Evolutionary conservation across 2,797 vertebrate genomes (phyloP), one percentile per base, ranked within the genome.

Genomic region (Epinephelus coioides): DNA sequence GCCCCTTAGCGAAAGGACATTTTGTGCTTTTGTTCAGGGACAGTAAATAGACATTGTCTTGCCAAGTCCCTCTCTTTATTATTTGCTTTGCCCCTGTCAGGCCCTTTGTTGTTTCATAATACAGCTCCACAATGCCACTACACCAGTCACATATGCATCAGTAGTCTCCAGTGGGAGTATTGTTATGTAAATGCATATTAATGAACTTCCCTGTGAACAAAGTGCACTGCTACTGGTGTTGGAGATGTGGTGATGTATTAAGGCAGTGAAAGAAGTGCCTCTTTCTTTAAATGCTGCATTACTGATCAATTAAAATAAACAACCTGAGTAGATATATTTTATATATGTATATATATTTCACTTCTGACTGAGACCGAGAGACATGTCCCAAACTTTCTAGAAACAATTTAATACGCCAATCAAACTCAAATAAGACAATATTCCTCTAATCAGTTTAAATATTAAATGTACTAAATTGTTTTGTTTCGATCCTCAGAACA

Each of bases 161-260:
- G 73, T 60, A 12, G 78, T 56, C 86, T 84, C 89, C 80, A 79
- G 64, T 81, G 89, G 84, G 77, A 84, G 44, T 17, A 84, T 93
- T 94, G 86, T 92, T 87, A 90, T 91, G 90, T 83, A 90, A 92
- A 94, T 92, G 68, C 30, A 43, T 81, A 87, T 88, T 89, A 93
- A 90, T 90, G 89, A 91, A 89, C 81, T 87, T 85, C 86, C 75
- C 78, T 76, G 46, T 66, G 84, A 81, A 69, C 61, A 73, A 12
- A 83, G 69, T 61, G 59, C 74, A 55, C 76, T 59, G 82, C 64
- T 50, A 64, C 71, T 62, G 38, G 53, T 78, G 69, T 56, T 69
- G 60, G 27, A 73, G 67, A 76, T 56, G 50, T 1, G 60, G 27
- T 72, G 67, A 75, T 56, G 50, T 1, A 77, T 84, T 19, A 67